A percentile compares a stretch with the other conserved stretches of the same genome.
phyloP scores from a whole-genome alignment of 2,113 vertebrate genomes.

The Gnathonemus longibarbis region DNA sequence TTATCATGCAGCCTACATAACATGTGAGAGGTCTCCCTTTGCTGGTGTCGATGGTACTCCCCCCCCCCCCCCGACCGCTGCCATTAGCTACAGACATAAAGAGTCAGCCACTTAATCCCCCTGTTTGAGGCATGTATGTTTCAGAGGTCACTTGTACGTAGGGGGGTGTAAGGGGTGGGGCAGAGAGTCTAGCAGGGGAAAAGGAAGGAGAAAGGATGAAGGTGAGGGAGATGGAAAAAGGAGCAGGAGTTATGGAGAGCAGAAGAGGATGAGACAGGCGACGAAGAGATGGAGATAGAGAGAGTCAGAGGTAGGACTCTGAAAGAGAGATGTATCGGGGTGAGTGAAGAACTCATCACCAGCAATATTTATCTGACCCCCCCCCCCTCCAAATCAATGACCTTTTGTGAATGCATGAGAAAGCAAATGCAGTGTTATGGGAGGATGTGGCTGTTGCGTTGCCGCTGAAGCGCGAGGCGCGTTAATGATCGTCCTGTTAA shows the following conservation, averaged over 20 bases:
- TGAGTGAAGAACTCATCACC: not conserved
- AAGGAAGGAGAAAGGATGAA: not conserved
- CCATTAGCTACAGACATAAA: not conserved
- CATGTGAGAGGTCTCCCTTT: slow-evolving; percentile 33
- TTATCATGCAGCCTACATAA: slow-evolving; percentile 39
- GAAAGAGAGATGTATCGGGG: not conserved
- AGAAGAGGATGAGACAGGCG: not conserved
- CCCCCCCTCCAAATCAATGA: not conserved
- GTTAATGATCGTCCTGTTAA: not conserved
- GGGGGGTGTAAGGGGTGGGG: not conserved
- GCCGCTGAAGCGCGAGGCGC: not conserved
- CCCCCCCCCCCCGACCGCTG: not conserved
- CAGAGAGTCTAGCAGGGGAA: not conserved
- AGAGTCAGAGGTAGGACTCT: not conserved
- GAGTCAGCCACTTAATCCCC: not conserved
- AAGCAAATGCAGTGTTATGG: not conserved
- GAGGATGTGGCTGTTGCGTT: not conserved
- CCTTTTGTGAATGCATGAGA: not conserved
- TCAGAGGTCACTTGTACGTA: not conserved
- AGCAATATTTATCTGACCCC: not conserved
- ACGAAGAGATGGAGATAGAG: not conserved
- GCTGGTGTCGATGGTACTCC: not conserved
- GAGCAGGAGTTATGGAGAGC: not conserved
- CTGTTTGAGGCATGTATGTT: not conserved
- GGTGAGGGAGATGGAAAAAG: not conserved